phyloP scores from a whole-genome alignment of 2,888 invertebrate genomes.

The Leptopilina syphax region DNA sequence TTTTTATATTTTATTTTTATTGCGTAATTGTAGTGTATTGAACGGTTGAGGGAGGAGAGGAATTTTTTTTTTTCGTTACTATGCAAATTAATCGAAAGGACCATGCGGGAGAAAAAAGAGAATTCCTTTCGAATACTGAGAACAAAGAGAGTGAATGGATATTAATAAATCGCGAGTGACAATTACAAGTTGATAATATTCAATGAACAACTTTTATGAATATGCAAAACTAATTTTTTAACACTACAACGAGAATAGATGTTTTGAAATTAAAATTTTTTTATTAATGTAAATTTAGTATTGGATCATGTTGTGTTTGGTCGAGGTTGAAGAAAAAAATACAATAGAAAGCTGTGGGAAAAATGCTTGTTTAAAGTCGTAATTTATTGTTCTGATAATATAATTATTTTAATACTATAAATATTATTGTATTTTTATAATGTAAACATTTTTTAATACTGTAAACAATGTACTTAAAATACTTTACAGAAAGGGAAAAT shows the following conservation, averaged over 20 bases:
- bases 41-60: not conserved
- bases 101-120: not conserved
- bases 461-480: no score
- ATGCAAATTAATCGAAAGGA: not conserved
- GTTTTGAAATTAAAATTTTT: not conserved
- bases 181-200: conserved; percentile 26
- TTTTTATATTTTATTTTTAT: no score
- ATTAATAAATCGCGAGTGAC: conserved; percentile 28
- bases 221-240: conserved; percentile 19
- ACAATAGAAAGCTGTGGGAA: no score
- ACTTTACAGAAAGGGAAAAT: no score
- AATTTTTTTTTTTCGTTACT: not conserved
- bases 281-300: no score
- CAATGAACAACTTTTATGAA: conserved; percentile 23
- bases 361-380: no score
- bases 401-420: not conserved
- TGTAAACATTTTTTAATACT: no score
- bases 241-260: not conserved
- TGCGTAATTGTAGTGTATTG: not conserved
- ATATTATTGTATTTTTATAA: not conserved
- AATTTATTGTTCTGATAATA: not conserved
- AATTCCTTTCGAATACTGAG: conserved; percentile 1
- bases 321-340: no score
- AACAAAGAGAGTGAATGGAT: conserved; percentile 35
- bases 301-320: no score